Evolutionary conservation across 2,113 vertebrate species (phyloP), one percentile per base, ranked within the genome.

Genomic region (Misgurnus mizolepis): DNA sequence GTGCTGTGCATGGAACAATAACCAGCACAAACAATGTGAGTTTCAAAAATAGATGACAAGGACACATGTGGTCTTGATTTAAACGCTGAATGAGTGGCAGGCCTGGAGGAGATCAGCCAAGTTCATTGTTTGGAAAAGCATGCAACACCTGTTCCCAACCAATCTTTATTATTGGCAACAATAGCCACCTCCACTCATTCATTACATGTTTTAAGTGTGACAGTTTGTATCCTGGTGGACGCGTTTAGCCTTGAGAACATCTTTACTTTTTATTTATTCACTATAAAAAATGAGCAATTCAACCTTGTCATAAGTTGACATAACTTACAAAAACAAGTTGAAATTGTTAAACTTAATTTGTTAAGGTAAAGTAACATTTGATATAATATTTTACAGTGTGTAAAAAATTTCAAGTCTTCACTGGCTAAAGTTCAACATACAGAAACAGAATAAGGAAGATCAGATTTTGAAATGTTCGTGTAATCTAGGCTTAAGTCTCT

Each of bases 91-190:
- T 72, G 58, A 82, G 41, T 58, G 66, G 58, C 62, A 75, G 72
- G 55, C 49, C 53, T 76, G 55, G 34, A 22, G 11, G 76, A 89
- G 86, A 83, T 82, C 80, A 86, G 89, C 86, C 89, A 84, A 85
- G 80, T 71, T 81, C 82, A 84, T 89, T 90, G 90, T 92, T 77
- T 90, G 80, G 75, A 87, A 76, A 79, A 86, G 81, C 45, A 79
- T 81, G 83, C 60, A 79, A 87, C 92, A 91, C 89, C 91, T 93
- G 91, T 90, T 92, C 83, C 65, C 75, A 80, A 80, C 74, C 83
- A 66, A 12, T 40, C 43, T 88, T 83, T 87, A 85, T 91, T 88
- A 83, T 82, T 86, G 81, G 87, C 89, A 88, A 88, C 91, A 90
- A 90, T 91, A 92, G 82, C 84, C 58, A 18, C 80, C 71, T 27